These are phyloP conservation scores for Psammodynastes pulverulentus DNA, from an alignment of 2,113 vertebrate species.

Conservation along the genomic window DNA sequence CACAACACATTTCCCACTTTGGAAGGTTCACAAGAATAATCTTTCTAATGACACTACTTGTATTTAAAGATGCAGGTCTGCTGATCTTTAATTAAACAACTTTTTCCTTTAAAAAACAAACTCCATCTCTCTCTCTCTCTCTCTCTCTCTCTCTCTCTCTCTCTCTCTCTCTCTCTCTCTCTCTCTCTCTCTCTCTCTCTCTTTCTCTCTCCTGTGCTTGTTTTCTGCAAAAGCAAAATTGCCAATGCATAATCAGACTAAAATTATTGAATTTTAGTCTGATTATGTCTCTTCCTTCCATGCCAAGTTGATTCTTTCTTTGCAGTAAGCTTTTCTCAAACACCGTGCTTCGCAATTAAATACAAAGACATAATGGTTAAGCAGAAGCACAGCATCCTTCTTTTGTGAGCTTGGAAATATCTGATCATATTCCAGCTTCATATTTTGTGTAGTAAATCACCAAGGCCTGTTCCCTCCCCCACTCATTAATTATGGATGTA, in stretches of 20 bases:
- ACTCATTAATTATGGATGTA: not conserved
- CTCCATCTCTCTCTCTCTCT: not conserved
- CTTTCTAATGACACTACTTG: not conserved
- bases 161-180: too few species aligned
- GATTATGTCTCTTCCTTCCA: not conserved
- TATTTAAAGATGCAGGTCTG: not conserved
- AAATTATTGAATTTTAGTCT: not conserved
- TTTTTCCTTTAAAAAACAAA: not conserved
- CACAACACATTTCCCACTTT: not conserved
- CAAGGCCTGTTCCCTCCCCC: not conserved
- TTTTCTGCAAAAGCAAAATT: not conserved
- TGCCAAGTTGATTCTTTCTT: not conserved
- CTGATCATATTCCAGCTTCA: conserved; percentile 1
- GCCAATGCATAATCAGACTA: not conserved
- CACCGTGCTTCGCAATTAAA: not conserved
- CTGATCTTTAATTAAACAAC: not conserved
- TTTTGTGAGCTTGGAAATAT: conserved; percentile 7
- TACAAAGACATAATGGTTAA: not conserved
- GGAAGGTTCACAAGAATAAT: not conserved
- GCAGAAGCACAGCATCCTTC: not conserved
- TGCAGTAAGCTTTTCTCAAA: not conserved
- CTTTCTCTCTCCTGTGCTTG: not conserved
- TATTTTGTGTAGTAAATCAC: conserved; percentile 22
- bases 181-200: not conserved
- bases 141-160: too few species aligned